A percentile compares a stretch with the other conserved stretches of the same genome.
Conservation (phyloP, 2,113 vertebrate genomes). For the Gallinago media region DNA sequence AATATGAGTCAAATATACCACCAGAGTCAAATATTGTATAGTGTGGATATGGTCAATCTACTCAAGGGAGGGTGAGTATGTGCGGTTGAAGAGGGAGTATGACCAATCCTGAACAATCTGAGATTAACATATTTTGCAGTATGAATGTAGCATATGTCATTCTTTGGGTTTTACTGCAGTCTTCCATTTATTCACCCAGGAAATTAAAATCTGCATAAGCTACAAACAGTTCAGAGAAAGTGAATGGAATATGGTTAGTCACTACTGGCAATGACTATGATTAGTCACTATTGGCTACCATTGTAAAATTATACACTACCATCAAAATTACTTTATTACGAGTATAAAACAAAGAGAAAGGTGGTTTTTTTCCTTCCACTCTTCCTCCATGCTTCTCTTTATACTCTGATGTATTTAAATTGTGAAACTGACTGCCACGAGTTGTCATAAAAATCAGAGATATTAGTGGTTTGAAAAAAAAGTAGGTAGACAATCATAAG, state of each 20-base stretch:
- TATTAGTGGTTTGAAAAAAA: not conserved
- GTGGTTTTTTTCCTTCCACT: not conserved
- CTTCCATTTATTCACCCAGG: not conserved
- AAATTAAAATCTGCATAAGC: not conserved
- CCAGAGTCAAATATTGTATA: not conserved
- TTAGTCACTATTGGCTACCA: not conserved
- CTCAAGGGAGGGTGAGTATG: not conserved
- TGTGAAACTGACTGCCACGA: not conserved
- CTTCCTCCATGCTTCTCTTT: not conserved
- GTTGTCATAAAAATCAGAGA: not conserved
- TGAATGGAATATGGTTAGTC: not conserved
- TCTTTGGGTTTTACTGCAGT: not conserved
- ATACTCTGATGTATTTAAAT: not conserved
- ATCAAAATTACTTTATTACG: not conserved
- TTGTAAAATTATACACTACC: not conserved
- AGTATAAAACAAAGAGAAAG: not conserved
- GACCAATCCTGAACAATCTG: not conserved
- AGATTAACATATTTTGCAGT: not conserved
- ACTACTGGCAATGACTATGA: not conserved
- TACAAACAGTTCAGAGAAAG: not conserved
- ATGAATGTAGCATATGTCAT: not conserved
- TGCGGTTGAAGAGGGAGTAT: not conserved
- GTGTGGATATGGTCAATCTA: not conserved
- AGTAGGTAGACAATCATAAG: rapidly evolving
- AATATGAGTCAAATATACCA: not conserved